Base-by-base conservation (phyloP, 1,140 invertebrate genomes). In the Apis dorsata region DNA sequence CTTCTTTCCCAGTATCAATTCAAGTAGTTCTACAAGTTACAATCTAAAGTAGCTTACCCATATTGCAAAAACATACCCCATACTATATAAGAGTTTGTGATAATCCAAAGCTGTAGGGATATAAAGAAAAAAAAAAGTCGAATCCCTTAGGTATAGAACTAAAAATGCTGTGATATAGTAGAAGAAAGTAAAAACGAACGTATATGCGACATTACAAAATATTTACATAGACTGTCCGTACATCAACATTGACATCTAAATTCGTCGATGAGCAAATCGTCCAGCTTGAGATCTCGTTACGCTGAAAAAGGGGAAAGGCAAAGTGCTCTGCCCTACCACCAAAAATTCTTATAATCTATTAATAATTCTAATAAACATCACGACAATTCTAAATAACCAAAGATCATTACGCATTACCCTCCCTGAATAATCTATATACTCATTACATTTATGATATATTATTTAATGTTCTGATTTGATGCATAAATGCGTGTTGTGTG, bases 61-160 rank as follows among this genome's bases (percentile, higher is more conserved):
- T 90, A 71, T 88, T 85, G 73, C 62, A 87, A 84, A 90, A 89
- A 83, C 69, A 77, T 85, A 90, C 76, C 85, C 79, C 76, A 86
- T 90, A 89, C 84, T 88, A 86, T 65, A 71, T 55, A 83, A 82
- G 68, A 79, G 83, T 88, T 85, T 86, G 84, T 85, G 83, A 85
- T 68, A 92, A 91, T 90, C 88, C 88, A 88, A 91, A 71, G 88
- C 90, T 92, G 88, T 88, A 90, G 84, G 82, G 84, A 88, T 85
- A 84, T 69, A 70, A 86, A 87, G 55, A 87, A 81, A 85, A 86
- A 85, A 86, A 63, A 57, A 87, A 49, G 53, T 66, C 70, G 70
- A 85, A 83, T 85, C 49, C 15, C 53, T 82, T 79, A 28, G 51
- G 83, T 68, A 69, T 57, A 83, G 13, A 85, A 73, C 68, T 70